Evolutionary conservation across 2,888 invertebrate genomes (phyloP).

Genomic region (Odontocolon sp.): DNA sequence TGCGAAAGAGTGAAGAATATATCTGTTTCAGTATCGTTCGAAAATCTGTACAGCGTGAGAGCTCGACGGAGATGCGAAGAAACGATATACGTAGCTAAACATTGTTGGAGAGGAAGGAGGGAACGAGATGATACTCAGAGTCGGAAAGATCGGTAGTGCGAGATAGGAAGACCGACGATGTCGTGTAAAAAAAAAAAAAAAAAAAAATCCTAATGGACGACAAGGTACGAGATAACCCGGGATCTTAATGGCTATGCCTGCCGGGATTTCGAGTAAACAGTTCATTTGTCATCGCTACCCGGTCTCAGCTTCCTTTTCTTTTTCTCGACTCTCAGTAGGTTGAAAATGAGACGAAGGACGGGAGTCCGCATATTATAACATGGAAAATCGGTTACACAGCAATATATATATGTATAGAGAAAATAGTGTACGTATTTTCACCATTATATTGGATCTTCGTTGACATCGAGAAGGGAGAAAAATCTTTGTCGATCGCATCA

Average conservation of each 20-base stretch:
- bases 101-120: slow-evolving; percentile 15
- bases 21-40: slow-evolving; percentile 39
- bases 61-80: slow-evolving; percentile 37
- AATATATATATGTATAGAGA: not conserved
- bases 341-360: not conserved
- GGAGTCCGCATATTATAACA: not conserved
- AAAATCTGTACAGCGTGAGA: slow-evolving; percentile 48
- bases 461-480: not conserved
- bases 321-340: not conserved
- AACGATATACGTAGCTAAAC: slow-evolving; percentile 33
- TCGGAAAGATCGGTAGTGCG: slow-evolving; percentile 62
- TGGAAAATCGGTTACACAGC: not conserved
- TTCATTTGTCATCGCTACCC: slow-evolving; percentile 73
- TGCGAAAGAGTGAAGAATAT: not conserved
- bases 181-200: slow-evolving; percentile 60
- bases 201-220: slow-evolving; percentile 71
- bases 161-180: slow-evolving; percentile 64
- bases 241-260: slow-evolving; percentile 70
- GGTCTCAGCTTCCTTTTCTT: slow-evolving; percentile 12
- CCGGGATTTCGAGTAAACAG: slow-evolving; percentile 72
- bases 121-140: slow-evolving; percentile 49
- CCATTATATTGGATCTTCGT: not conserved
- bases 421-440: no score
- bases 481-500: slow-evolving; percentile 5
- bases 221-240: slow-evolving; percentile 63